Evolutionary conservation across 2,888 invertebrate species (phyloP).

Genomic region (Kuschelorhynchus macadamiae): DNA sequence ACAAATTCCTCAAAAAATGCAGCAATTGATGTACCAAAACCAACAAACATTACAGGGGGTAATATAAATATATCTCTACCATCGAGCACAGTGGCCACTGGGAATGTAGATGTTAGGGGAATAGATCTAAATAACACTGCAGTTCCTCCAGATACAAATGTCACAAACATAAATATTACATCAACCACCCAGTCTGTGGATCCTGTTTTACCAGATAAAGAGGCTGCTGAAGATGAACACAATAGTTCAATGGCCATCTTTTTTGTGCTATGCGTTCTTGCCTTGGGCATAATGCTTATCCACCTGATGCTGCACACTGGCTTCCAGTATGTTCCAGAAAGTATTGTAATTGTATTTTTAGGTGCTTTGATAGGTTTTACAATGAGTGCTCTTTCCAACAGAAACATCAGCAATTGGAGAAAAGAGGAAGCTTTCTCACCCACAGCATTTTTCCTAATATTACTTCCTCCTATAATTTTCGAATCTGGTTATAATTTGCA

Average conservation of each 20-base stretch:
- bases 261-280: constrained; percentile 95
- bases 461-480: constrained; percentile 98
- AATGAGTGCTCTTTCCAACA: constrained; percentile 89
- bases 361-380: constrained; percentile 94
- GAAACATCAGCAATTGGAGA: constrained; percentile 94
- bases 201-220: constrained; percentile 88
- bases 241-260: constrained; percentile 98
- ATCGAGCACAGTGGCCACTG: constrained; percentile 12
- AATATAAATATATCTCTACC: neutral
- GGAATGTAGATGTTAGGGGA: constrained; percentile 14
- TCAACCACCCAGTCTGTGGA: constrained; percentile 77
- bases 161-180: constrained; percentile 65
- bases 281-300: constrained; percentile 93
- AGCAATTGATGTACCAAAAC: neutral
- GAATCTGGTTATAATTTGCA: constrained; percentile 99
- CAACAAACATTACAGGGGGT: neutral
- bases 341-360: constrained; percentile 95
- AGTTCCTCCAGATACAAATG: constrained; percentile 36
- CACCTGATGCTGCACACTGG: constrained; percentile 96
- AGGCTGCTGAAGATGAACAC: constrained; percentile 95
- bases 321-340: constrained; percentile 97
- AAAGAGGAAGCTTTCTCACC: constrained; percentile 99
- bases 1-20: constrained; percentile 9
- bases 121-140: constrained; percentile 37
- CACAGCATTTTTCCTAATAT: constrained; percentile 96